Percentiles rank a stretch among this genome's conserved stretches.
phyloP scores from a whole-genome alignment of 2,888 invertebrate genomes.

The Caenorhabditis afra region DNA sequence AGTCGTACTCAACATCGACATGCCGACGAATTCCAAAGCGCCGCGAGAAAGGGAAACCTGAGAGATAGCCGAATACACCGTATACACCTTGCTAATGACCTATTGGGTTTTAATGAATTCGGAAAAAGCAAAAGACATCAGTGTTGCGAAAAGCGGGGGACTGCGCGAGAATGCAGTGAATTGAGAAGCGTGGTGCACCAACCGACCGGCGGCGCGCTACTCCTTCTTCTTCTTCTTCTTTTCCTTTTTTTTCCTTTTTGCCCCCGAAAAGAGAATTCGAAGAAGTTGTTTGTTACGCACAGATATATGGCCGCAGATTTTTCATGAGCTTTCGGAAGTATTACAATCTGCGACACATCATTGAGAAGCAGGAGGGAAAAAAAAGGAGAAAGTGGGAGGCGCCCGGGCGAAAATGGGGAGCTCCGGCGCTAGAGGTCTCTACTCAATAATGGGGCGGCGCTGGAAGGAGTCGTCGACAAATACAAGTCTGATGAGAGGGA shows the following conservation, averaged over 20 bases:
- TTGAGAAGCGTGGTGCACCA: constrained; percentile 47
- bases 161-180: constrained; percentile 33
- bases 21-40: not conserved
- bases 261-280: constrained; percentile 52
- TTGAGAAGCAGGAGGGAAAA: constrained; percentile 29
- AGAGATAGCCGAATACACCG: not conserved
- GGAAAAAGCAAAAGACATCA: not conserved
- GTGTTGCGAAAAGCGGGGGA: constrained; percentile 20
- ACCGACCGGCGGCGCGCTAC: constrained; percentile 31
- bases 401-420: constrained; percentile 43
- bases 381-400: constrained; percentile 17
- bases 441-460: constrained; percentile 59
- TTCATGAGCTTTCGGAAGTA: constrained; percentile 55
- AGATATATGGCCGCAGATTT: constrained; percentile 50
- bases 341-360: constrained; percentile 56
- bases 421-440: constrained; percentile 16
- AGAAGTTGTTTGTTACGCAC: constrained; percentile 55
- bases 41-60: not conserved
- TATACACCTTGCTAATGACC: too few relatives aligned
- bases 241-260: constrained; percentile 30
- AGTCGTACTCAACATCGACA: constrained; percentile 38
- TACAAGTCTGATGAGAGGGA: constrained; percentile 42
- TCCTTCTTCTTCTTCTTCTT: constrained; percentile 31
- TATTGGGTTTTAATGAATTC: not conserved
- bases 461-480: constrained; percentile 58